A percentile compares a stretch with the other conserved stretches of the same genome.
Conservation (phyloP, 2,888 invertebrate genomes). For the Plutella xylostella region DNA sequence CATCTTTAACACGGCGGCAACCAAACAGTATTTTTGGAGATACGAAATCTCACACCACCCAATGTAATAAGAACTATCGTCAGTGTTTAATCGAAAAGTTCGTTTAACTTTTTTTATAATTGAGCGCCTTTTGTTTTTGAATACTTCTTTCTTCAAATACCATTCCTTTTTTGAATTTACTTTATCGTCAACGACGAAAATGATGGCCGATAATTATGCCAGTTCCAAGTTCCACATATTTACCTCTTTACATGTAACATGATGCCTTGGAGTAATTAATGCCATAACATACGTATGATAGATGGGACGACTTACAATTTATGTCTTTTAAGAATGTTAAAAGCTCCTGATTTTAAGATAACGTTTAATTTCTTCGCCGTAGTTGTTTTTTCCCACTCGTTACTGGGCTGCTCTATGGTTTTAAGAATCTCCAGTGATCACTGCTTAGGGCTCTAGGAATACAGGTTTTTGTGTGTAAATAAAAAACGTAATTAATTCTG, state of each 20-base stretch:
- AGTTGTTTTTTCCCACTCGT: too few relatives aligned
- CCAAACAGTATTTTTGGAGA: background rate
- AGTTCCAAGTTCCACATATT: constrained; percentile 26
- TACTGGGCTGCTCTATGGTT: too few relatives aligned
- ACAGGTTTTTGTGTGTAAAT: too few relatives aligned
- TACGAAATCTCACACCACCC: background rate
- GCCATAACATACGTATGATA: background rate
- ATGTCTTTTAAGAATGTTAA: background rate
- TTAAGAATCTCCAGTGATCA: too few relatives aligned
- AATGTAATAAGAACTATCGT: background rate
- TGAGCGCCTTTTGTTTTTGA: too few relatives aligned
- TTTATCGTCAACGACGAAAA: background rate
- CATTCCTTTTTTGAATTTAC: background rate
- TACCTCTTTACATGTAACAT: constrained; percentile 25
- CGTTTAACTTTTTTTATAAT: too few relatives aligned
- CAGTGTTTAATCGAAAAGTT: too few relatives aligned
- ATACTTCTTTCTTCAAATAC: background rate
- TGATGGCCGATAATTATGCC: constrained; percentile 29
- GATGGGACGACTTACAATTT: background rate
- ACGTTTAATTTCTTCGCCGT: background rate
- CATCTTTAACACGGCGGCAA: background rate
- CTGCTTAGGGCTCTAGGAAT: too few relatives aligned
- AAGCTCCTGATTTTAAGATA: background rate
- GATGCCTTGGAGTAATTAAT: constrained; percentile 1
- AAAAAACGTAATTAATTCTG: constrained; percentile 40